These are phyloP conservation scores for Anarhynchus alexandrinus DNA, from an alignment of 2,113 vertebrate genomes.

Conservation along the genomic window DNA sequence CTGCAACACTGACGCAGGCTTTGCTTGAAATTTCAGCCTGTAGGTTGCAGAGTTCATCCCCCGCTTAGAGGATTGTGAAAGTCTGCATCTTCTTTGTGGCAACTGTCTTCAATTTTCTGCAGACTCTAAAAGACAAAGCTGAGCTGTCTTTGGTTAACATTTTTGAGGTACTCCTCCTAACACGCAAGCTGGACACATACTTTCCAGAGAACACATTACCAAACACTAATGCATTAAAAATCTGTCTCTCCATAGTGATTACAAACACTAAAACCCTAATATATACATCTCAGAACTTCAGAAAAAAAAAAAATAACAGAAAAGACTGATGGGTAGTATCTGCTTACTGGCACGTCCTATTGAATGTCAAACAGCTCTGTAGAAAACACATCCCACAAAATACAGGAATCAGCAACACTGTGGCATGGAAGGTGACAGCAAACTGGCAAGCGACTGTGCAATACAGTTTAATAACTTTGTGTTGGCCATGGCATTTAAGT, in stretches of 20 bases:
- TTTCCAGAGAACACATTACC: background rate
- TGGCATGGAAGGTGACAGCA: background rate
- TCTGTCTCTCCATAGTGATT: background rate
- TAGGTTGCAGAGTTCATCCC: background rate
- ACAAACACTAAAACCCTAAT: background rate
- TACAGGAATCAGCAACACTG: background rate
- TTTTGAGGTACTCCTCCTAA: background rate
- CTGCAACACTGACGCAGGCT: background rate
- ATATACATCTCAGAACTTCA: background rate
- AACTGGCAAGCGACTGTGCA: background rate
- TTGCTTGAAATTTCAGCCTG: background rate
- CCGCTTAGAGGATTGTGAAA: constrained; percentile 16
- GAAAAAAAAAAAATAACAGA: background rate
- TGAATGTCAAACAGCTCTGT: background rate
- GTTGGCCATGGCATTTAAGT: background rate
- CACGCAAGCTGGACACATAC: background rate
- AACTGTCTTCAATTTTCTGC: background rate
- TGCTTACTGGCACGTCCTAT: background rate
- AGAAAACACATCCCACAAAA: background rate
- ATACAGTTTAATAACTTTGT: background rate
- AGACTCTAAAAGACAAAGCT: background rate
- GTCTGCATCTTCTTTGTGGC: background rate
- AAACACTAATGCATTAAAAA: background rate
- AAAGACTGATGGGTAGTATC: background rate
- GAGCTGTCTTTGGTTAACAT: background rate